Evolutionary conservation across 1,140 invertebrate species (phyloP).

Genomic region (Lordiphosa stackelbergi): DNA sequence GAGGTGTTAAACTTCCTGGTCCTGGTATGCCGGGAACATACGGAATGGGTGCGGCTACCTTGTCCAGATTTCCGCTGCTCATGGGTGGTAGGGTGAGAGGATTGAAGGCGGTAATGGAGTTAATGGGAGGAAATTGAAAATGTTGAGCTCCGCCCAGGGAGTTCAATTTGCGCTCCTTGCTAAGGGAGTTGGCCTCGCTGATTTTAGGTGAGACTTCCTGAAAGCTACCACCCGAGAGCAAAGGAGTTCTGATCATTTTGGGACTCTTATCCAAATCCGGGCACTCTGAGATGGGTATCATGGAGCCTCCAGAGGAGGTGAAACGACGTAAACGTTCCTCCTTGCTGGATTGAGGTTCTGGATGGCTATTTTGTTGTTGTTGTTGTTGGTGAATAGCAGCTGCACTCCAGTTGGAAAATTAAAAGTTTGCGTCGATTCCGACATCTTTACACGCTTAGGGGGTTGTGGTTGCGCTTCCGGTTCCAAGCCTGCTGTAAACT

Average conservation of each 20-base stretch:
- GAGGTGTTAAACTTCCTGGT: conserved; percentile 81
- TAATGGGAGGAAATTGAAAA: conserved; percentile 81
- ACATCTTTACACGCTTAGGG: conserved; percentile 35
- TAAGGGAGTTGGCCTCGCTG: not conserved
- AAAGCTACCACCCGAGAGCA: conserved; percentile 72
- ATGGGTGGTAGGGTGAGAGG: conserved; percentile 81
- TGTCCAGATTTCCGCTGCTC: conserved; percentile 67
- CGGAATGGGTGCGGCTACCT: conserved; percentile 82
- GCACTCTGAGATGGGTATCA: conserved; percentile 72
- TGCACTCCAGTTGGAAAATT: conserved; percentile 2
- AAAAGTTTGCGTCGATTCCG: conserved; percentile 1
- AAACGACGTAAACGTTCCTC: conserved; percentile 66
- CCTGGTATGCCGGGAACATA: conserved; percentile 92
- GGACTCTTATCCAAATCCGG: conserved; percentile 68
- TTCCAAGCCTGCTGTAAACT: conserved; percentile 10
- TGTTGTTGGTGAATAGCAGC: conserved; percentile 10
- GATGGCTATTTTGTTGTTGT: conserved; percentile 8
- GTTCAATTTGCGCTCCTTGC: conserved; percentile 53
- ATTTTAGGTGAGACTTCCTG: conserved; percentile 64
- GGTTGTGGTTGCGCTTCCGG: conserved; percentile 19
- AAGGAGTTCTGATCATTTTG: conserved; percentile 68
- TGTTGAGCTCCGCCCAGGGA: conserved; percentile 70
- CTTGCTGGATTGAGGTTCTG: conserved; percentile 34
- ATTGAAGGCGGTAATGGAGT: conserved; percentile 84
- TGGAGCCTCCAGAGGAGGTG: conserved; percentile 68